These are phyloP conservation scores for Lasioglossum malachurum DNA, from an alignment of 2,888 invertebrate genomes.

Conservation along the genomic window DNA sequence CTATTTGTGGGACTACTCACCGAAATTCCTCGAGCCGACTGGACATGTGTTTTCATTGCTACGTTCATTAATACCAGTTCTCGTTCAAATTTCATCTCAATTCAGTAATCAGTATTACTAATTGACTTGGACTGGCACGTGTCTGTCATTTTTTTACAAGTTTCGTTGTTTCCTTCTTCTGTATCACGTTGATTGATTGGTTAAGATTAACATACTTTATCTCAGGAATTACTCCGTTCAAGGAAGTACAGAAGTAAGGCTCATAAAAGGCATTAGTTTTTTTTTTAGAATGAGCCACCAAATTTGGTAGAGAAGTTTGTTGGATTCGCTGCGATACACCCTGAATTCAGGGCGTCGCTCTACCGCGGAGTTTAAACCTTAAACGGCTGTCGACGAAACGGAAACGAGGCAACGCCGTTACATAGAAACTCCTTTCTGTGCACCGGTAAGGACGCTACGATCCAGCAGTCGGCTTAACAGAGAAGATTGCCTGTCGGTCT, in stretches of 20 bases:
- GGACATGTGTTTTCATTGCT: neutral
- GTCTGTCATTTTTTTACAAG: neutral
- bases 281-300: too few species aligned
- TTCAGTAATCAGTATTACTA: neutral
- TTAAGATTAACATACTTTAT: neutral
- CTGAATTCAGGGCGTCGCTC: neutral
- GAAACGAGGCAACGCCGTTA: slow-evolving; percentile 48
- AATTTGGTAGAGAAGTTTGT: neutral
- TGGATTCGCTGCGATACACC: neutral
- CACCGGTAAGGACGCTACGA: slow-evolving; percentile 39
- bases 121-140: neutral
- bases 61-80: neutral
- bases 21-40: neutral
- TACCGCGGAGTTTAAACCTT: slow-evolving; percentile 37
- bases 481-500: slow-evolving; percentile 69
- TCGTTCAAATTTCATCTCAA: neutral
- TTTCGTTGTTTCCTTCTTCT: too few species aligned
- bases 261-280: neutral
- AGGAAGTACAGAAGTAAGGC: neutral
- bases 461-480: slow-evolving; percentile 47
- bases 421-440: slow-evolving; percentile 32
- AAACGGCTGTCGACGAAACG: slow-evolving; percentile 54
- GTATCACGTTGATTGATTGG: too few species aligned
- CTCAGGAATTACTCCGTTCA: neutral
- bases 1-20: neutral